These are phyloP conservation scores for Cephus spinipes DNA, from an alignment of 2,888 invertebrate genomes.

Conservation along the genomic window DNA sequence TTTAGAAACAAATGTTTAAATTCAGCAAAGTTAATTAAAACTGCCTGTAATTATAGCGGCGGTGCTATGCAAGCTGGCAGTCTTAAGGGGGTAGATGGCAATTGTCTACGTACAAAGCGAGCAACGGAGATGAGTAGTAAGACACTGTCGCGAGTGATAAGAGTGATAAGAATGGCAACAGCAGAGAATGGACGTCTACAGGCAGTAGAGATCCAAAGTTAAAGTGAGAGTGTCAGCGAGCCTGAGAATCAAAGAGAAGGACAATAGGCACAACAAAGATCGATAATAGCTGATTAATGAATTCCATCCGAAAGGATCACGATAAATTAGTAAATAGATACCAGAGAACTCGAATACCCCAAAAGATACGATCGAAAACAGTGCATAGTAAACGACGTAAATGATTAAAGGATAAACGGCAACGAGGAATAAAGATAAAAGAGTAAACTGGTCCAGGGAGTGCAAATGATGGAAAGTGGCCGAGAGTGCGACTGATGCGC, in stretches of 20 bases:
- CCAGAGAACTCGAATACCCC: neutral
- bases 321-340: neutral
- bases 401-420: neutral
- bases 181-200: neutral
- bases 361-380: neutral
- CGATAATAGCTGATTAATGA: neutral
- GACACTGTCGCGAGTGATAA: neutral
- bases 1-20: constrained; percentile 51
- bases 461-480: too few species aligned
- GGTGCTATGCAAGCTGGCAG: constrained; percentile 44
- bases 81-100: neutral
- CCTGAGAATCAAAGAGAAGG: neutral
- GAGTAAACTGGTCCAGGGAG: neutral
- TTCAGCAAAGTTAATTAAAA: constrained; percentile 59
- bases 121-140: neutral
- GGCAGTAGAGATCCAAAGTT: neutral
- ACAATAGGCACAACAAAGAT: neutral
- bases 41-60: constrained; percentile 53
- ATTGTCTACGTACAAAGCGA: neutral
- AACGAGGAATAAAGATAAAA: neutral
- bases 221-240: neutral
- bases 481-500: neutral
- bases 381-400: neutral
- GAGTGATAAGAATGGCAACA: neutral
- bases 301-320: neutral